Percentiles rank a stretch among this genome's conserved stretches.
These are phyloP conservation scores for Disparrhopalites patrizii DNA, from an alignment of 2,888 invertebrate species.

Conservation along the genomic window DNA sequence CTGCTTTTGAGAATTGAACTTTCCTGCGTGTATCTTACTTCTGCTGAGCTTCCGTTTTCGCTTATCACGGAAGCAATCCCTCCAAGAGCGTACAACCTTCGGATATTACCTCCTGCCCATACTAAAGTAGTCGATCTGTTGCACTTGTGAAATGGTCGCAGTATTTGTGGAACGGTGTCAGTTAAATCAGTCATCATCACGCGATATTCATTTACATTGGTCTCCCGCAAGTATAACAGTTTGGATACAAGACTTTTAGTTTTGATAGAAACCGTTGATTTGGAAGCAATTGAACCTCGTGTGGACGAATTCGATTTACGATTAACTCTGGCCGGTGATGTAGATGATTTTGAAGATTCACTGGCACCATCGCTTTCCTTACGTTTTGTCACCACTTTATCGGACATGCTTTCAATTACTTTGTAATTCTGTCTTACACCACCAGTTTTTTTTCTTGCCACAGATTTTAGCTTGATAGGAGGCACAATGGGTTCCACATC, in stretches of 20 bases:
- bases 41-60: slow-evolving; percentile 1
- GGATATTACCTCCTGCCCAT: not conserved
- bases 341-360: not conserved
- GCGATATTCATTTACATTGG: not conserved
- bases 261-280: not conserved
- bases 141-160: slow-evolving; percentile 1
- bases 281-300: not conserved
- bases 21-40: not conserved
- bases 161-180: not conserved
- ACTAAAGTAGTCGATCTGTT: slow-evolving; percentile 7
- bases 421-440: not conserved
- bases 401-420: not conserved
- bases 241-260: not conserved
- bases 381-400: not conserved
- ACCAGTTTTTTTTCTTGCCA: slow-evolving; percentile 13
- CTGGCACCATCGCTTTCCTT: not conserved
- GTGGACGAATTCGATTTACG: not conserved
- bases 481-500: not conserved
- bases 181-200: slow-evolving; percentile 15
- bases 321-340: not conserved
- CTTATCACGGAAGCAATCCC: not conserved
- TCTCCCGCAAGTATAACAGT: slow-evolving; percentile 14
- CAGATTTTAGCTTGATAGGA: no score
- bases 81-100: slow-evolving; percentile 17
- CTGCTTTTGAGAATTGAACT: not conserved